Base-by-base conservation (phyloP, 2,888 invertebrate species). In the Ypsolopha sequella region DNA sequence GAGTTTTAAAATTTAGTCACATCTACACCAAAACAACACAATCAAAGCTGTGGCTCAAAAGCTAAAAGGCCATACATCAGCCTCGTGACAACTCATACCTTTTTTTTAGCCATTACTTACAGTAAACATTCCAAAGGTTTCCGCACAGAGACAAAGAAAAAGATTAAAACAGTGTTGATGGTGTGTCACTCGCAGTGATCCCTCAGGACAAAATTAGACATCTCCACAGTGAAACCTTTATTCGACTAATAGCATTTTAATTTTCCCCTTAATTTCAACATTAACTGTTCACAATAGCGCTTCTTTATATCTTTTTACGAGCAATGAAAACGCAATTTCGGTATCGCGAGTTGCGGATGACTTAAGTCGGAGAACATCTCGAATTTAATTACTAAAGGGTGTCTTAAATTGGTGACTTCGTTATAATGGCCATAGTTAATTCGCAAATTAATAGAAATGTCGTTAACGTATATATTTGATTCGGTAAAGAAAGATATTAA, bases 371-470 rank as follows among this genome's bases (percentile, higher is more conserved):
- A 64, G 79, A 76, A 76, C 76, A 77, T 76, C 79, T 76, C 76
- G 76, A 80, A 76, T 84, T 85, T 84, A 82, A 84, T 85, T 82
- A 78, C 75, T 63, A 66, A 66, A 76, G 33, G 80, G 80, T 70
- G 79, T 34, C 68, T 65, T 71, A 68, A 78, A 85, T 81, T 81
- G 80, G 80, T 75, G 77, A 78, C 65, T 79, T 73, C 77, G 66
- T 73, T 70, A 72, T 75, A 78, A 80, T 71, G 75, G 74, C 68
- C 65, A 61, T 71, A 67, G 66, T 84, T 82, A 79, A 82, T 71
- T 67, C 73, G 66, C 69, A 77, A 80, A 84, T 84, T 82, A 82
- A 82, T 84, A 81, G 79, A 80, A 11, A 41, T 41, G 41, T 14
- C 11, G n/a, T 2, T 41, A 14, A 11, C 41, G 2, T 7, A 1